Percentiles rank a stretch among this genome's conserved stretches.
phyloP scores from a whole-genome alignment of 2,113 vertebrate species.

The Macaca nemestrina region DNA sequence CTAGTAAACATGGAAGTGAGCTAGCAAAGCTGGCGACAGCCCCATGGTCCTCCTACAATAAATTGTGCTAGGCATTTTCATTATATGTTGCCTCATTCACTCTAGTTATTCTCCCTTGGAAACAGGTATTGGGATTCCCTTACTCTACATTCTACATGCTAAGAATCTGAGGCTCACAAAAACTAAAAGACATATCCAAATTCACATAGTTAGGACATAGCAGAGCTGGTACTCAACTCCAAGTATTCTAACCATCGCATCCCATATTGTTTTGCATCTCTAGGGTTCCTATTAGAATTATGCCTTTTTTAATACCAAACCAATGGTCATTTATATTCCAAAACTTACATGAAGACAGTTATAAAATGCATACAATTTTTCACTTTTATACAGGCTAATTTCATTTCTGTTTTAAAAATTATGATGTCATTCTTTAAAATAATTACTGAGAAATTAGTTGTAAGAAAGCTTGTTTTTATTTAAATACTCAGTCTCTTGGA shows the following conservation, averaged over 20 bases:
- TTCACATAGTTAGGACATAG: background rate
- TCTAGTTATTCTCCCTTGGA: background rate
- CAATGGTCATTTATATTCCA: background rate
- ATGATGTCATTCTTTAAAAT: background rate
- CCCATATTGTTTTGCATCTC: accelerated
- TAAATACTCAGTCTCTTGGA: background rate
- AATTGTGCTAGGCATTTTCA: background rate
- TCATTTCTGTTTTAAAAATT: constrained; percentile 7
- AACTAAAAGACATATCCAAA: background rate
- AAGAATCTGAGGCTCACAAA: background rate
- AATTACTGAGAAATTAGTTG: background rate
- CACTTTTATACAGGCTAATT: background rate
- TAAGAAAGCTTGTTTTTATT: background rate
- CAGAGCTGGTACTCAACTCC: background rate
- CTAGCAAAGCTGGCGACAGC: background rate
- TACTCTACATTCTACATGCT: background rate
- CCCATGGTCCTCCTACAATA: accelerated
- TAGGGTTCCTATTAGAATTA: background rate
- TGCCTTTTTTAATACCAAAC: background rate
- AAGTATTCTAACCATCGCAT: background rate
- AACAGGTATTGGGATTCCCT: too few species aligned
- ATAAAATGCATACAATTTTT: background rate
- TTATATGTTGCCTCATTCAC: accelerated
- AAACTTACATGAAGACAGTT: background rate
- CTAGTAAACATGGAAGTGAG: background rate